A percentile compares a stretch with the other conserved stretches of the same genome.
phyloP scores from a whole-genome alignment of 2,113 vertebrate species.

The Onychorhynchus coronatus region DNA sequence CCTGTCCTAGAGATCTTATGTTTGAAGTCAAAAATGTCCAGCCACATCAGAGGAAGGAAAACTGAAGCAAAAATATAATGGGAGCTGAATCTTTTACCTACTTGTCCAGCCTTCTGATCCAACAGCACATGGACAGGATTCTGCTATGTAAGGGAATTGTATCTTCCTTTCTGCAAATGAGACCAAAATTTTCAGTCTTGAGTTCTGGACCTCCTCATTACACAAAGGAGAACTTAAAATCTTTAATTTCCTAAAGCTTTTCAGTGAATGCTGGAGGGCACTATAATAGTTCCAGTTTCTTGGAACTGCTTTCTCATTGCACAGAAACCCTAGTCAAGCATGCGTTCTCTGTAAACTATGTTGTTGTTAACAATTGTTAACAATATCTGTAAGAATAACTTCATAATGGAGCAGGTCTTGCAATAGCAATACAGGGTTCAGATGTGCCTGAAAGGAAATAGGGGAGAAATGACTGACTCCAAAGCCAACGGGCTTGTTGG shows the following conservation, averaged over 20 bases:
- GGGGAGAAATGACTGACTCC: neutral
- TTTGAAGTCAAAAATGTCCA: neutral
- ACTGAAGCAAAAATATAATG: neutral
- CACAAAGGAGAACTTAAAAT: neutral
- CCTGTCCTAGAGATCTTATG: neutral
- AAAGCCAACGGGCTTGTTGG: neutral
- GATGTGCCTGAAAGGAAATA: neutral
- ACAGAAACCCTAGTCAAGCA: neutral
- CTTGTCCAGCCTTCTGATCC: neutral
- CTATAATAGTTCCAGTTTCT: neutral
- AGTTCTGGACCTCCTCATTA: neutral
- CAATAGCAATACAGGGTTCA: neutral
- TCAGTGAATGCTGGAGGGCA: neutral
- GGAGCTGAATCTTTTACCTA: neutral
- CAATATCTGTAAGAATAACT: neutral
- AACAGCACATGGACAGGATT: neutral
- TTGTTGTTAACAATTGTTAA: neutral
- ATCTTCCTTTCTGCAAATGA: neutral
- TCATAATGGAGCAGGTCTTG: neutral
- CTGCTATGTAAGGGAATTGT: neutral
- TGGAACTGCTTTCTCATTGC: neutral
- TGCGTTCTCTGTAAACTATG: neutral
- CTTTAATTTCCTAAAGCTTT: slow-evolving; percentile 21
- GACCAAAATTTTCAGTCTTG: neutral
- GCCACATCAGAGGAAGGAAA: neutral